Base-by-base conservation (phyloP, 2,797 vertebrate species). In the Silurus lanzhouensis region DNA sequence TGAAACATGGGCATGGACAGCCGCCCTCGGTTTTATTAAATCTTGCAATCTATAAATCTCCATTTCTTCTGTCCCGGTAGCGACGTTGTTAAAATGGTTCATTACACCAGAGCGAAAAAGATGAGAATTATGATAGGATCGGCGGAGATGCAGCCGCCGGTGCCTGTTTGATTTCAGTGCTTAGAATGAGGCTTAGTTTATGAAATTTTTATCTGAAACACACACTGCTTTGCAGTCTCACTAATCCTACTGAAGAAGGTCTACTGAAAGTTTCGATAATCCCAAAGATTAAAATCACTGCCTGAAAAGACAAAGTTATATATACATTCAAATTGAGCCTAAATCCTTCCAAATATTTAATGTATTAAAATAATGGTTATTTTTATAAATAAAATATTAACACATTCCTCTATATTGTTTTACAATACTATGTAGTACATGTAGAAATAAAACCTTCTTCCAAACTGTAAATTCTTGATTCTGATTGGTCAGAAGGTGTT, bases 21-120 rank as follows among this genome's bases (percentile, higher is more conserved):
- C 9, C 46, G 27, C 9, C 8, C 72, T 52, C n/a, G 6, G 46
- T 68, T 83, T 75, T 38, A 78, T 48, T 77, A 84, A 71, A 44
- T 60, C 27, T 27, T 27, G 9, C 67, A 76, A 68, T 22, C 79
- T 27, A 70, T 86, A 64, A 75, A 74, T 84, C 66, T 61, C 82
- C 48, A 82, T 76, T 74, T 70, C n/a, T 84, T 48, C 48, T 19
- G 48, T 76, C 81, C 38, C 55, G 70, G 10, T 8, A 52, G 15
- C 15, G 31, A 9, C 20, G n/a, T 31, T 25, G 44, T 63, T 15
- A 77, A 77, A 76, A 12, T 1, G 19, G 25, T 60, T 77, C 17
- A 38, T 60, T 77, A 77, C n/a, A 55, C 0, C 3, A 74, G 14
- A 55, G 22, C 2, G 6, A 17, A 52, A 25, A 55, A 17, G 9